A percentile compares a stretch with the other conserved stretches of the same genome.
Evolutionary conservation across 2,113 vertebrate genomes (phyloP).

Genomic region (Penelope pileata): DNA sequence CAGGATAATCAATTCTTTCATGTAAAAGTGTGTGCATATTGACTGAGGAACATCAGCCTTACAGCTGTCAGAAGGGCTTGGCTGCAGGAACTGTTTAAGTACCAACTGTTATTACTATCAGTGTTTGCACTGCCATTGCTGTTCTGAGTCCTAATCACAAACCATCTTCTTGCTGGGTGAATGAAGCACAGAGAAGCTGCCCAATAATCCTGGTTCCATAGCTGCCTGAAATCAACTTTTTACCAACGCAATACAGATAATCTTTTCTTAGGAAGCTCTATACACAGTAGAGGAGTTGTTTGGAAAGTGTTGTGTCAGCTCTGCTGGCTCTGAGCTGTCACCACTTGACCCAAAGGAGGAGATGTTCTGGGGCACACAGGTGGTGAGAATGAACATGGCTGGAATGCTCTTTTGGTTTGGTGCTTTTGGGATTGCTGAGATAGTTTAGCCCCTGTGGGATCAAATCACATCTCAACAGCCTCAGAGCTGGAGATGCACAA

Average conservation of each 20-base stretch:
- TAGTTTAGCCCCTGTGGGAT: rapidly evolving
- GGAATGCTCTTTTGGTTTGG: not conserved
- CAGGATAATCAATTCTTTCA: slow-evolving; percentile 6
- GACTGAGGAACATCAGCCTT: not conserved
- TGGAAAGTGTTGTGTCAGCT: not conserved
- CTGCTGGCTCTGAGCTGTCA: not conserved
- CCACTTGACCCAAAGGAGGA: not conserved
- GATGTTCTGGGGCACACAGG: not conserved
- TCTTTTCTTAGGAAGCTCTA: not conserved
- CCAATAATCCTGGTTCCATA: not conserved
- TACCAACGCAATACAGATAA: not conserved
- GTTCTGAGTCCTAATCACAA: not conserved
- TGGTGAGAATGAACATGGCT: rapidly evolving
- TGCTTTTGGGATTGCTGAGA: not conserved
- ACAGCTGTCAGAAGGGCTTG: not conserved
- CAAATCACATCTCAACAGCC: not conserved
- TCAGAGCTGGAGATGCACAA: not conserved
- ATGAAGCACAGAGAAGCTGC: not conserved
- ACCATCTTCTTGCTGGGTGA: not conserved
- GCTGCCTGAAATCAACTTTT: not conserved
- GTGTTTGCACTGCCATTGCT: not conserved
- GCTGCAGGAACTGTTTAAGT: not conserved
- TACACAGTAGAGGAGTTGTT: not conserved
- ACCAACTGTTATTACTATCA: not conserved
- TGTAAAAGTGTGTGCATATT: not conserved